A percentile compares a stretch with the other conserved stretches of the same genome.
Conservation (phyloP, 35 echinoderm and acorn worm genomes). For the Diadema setosum region DNA sequence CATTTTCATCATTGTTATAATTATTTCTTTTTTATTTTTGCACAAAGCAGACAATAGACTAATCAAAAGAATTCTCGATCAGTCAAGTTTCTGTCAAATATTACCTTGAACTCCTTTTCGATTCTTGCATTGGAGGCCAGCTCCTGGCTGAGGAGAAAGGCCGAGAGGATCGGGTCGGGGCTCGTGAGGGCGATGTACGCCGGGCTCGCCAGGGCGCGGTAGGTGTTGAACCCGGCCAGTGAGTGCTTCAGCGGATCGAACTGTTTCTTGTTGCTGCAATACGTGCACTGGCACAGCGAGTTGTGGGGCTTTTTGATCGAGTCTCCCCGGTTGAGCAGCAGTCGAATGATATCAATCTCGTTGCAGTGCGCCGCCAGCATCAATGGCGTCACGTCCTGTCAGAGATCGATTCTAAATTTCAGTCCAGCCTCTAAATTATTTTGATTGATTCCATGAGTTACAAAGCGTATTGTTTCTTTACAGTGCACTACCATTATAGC, state of each 20-base stretch:
- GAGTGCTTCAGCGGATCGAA: constrained; percentile 97
- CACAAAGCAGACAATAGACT: too few species aligned
- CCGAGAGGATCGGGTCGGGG: constrained; percentile 85
- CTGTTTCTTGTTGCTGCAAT: constrained; percentile 77
- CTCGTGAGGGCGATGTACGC: constrained; percentile 94
- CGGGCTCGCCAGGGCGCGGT: constrained; percentile 72
- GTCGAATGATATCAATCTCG: constrained; percentile 88
- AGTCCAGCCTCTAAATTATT: too few species aligned
- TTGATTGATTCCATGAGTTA: too few species aligned
- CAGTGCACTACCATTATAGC: too few species aligned
- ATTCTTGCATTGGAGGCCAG: constrained; percentile 56
- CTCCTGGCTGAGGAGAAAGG: constrained; percentile 87
- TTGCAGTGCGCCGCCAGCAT: constrained; percentile 97
- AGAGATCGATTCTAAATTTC: too few species aligned
- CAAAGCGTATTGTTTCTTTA: too few species aligned
- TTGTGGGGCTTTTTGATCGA: constrained; percentile 75
- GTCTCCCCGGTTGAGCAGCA: constrained; percentile 80
- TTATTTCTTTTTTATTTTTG: too few species aligned
- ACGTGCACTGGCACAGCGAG: constrained; percentile 76
- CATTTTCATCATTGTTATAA: too few species aligned
- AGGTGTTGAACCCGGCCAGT: constrained; percentile 77
- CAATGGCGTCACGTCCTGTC: constrained; percentile 77
- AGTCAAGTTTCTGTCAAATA: too few species aligned
- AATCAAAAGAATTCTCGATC: too few species aligned
- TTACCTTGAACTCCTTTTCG: constrained; percentile 99